phyloP scores from a whole-genome alignment of 2,888 invertebrate species.

The Epinotia nisella region DNA sequence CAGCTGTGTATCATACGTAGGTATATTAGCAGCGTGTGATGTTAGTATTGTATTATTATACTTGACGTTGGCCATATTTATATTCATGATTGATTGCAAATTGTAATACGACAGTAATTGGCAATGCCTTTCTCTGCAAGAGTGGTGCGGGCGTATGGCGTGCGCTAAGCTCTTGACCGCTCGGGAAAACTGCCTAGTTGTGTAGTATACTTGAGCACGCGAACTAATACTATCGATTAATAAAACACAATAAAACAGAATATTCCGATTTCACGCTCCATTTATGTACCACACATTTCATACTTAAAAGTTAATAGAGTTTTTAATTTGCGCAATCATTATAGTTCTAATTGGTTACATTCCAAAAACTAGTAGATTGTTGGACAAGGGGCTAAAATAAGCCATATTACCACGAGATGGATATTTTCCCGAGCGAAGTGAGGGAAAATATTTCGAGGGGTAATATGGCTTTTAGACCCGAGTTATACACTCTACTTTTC shows the following conservation, averaged over 20 bases:
- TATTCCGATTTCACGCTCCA: slow-evolving; percentile 31
- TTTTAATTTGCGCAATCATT: not conserved
- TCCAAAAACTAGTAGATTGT: no score
- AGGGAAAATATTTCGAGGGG: no score
- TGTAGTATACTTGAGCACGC: slow-evolving; percentile 27
- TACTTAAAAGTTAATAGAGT: not conserved
- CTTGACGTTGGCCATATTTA: not conserved
- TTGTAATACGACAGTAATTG: not conserved
- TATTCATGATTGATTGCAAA: not conserved
- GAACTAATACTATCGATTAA: slow-evolving; percentile 35
- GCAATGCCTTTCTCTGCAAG: not conserved
- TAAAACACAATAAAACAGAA: slow-evolving; percentile 14
- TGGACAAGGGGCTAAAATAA: no score
- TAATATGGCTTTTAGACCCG: no score
- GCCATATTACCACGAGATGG: no score
- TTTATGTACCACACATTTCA: not conserved
- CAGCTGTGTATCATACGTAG: no score
- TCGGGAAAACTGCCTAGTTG: slow-evolving; percentile 4
- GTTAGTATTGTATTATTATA: no score
- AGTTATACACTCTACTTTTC: no score
- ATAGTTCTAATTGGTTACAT: not conserved
- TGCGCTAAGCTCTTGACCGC: slow-evolving; percentile 17
- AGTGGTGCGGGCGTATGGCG: not conserved
- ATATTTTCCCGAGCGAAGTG: no score
- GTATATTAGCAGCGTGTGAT: no score